phyloP scores from a whole-genome alignment of 1,140 invertebrate species.

The Drosophila chauvacae region DNA sequence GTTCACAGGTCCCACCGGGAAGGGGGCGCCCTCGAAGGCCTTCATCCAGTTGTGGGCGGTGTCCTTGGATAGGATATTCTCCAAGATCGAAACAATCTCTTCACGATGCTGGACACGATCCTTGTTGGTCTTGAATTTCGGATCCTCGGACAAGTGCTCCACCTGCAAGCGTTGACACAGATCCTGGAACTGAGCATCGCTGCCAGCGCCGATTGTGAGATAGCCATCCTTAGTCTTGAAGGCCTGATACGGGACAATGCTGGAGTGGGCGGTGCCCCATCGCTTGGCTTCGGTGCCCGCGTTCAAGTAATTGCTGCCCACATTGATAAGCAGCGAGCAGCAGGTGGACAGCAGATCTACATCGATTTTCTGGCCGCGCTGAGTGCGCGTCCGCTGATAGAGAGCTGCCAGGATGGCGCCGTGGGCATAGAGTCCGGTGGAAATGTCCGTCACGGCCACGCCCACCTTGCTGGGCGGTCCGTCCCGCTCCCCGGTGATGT shows the following conservation, averaged over 20 bases:
- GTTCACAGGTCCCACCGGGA: conserved; percentile 96
- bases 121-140: conserved; percentile 90
- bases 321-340: conserved; percentile 94
- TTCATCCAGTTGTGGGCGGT: conserved; percentile 91
- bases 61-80: conserved; percentile 87
- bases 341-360: conserved; percentile 97
- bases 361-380: conserved; percentile 95
- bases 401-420: conserved; percentile 97
- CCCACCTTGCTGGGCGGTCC: conserved; percentile 96
- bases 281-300: conserved; percentile 90
- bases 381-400: conserved; percentile 90
- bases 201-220: conserved; percentile 93
- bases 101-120: conserved; percentile 91
- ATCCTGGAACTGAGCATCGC: conserved; percentile 90
- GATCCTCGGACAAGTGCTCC: conserved; percentile 87
- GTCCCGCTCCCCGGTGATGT: conserved; percentile 93
- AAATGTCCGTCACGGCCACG: conserved; percentile 96
- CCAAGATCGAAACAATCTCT: conserved; percentile 88
- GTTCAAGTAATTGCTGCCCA: conserved; percentile 96
- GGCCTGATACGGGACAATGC: conserved; percentile 97
- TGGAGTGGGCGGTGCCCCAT: conserved; percentile 96
- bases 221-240: conserved; percentile 93
- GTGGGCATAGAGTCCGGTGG: conserved; percentile 97
- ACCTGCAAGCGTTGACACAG: conserved; percentile 89
- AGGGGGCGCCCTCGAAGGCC: conserved; percentile 89